Evolutionary conservation across 2,888 invertebrate species (phyloP).

Genomic region (Limnephilus auricula): DNA sequence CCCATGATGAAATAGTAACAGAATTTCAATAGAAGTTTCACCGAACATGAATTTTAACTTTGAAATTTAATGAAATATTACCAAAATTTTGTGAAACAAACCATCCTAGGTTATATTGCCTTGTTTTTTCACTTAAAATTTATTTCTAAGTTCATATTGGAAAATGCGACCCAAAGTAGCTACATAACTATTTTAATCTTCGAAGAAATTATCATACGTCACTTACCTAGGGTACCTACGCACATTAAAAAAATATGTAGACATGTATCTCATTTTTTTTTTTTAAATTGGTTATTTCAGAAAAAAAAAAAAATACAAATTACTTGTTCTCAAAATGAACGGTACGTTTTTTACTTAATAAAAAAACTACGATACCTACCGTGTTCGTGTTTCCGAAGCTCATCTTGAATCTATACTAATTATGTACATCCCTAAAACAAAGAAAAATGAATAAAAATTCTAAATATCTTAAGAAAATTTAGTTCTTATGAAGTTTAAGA

Average conservation of each 20-base stretch:
- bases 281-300: no score
- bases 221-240: neutral
- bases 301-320: neutral
- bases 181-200: neutral
- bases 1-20: no score
- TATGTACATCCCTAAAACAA: neutral
- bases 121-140: no score
- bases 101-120: no score
- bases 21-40: no score
- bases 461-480: neutral
- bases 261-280: neutral
- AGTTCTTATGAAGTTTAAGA: neutral
- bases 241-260: neutral
- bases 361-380: neutral
- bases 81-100: neutral
- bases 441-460: neutral
- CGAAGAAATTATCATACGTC: neutral
- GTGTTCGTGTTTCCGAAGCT: neutral
- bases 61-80: no score
- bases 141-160: neutral
- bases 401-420: neutral
- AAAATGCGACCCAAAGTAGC: neutral
- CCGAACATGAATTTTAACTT: no score
- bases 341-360: neutral
- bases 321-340: neutral